Percentiles rank a stretch among this genome's conserved stretches.
These are phyloP conservation scores for Prolemur simus DNA, from an alignment of 2,113 vertebrate species.

Conservation along the genomic window DNA sequence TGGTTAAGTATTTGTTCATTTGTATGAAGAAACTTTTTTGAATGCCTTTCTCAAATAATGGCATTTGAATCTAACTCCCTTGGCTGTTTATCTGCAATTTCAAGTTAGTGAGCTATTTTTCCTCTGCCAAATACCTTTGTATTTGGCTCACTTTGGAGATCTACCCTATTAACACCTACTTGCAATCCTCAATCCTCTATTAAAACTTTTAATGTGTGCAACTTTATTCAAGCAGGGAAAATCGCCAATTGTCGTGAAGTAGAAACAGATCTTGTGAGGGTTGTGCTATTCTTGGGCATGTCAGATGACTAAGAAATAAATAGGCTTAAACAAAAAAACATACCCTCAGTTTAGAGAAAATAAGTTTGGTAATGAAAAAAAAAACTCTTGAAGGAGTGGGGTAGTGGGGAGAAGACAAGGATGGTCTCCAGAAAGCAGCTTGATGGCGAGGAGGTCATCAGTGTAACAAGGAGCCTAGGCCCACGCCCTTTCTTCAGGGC, in stretches of 20 bases:
- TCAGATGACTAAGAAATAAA: constrained; percentile 72
- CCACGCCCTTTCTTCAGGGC: constrained; percentile 27
- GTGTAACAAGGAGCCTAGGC: not conserved
- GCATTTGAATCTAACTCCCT: constrained; percentile 23
- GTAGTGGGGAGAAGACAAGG: not conserved
- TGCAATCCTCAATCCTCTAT: constrained; percentile 8
- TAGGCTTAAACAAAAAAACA: constrained; percentile 13
- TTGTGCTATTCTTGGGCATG: constrained; percentile 69
- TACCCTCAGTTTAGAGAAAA: constrained; percentile 40
- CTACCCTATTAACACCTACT: constrained; percentile 59
- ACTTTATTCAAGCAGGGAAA: constrained; percentile 63
- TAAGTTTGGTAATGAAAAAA: constrained; percentile 20
- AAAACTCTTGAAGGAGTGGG: not conserved
- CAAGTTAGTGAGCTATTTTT: constrained; percentile 38
- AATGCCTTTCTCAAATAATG: constrained; percentile 2
- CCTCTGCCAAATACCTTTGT: constrained; percentile 52
- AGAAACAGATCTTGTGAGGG: constrained; percentile 73
- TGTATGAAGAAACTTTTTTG: constrained; percentile 20
- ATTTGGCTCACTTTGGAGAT: constrained; percentile 56
- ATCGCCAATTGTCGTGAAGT: constrained; percentile 40
- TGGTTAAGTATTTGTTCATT: constrained; percentile 4
- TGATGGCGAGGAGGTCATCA: not conserved
- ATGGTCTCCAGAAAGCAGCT: constrained; percentile 1
- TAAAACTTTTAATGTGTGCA: constrained; percentile 60
- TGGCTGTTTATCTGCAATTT: constrained; percentile 26